phyloP scores from a whole-genome alignment of 30 jellyfish, hydroid and myxozoan species.

The Sanderia malayensis region DNA sequence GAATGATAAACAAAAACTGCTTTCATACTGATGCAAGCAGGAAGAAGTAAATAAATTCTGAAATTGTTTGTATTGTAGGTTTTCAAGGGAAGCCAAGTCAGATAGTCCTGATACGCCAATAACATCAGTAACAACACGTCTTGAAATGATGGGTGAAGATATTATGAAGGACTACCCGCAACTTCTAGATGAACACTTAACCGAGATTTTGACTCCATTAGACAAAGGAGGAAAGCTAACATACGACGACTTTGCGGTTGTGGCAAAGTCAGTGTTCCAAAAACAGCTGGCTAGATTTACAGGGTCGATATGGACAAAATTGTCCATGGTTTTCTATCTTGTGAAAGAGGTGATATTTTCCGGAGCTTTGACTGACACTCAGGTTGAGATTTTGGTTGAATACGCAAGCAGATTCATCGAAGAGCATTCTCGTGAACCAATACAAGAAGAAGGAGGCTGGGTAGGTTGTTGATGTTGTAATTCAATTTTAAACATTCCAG shows the following conservation, averaged over 20 bases:
- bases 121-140: slow-evolving; percentile 54
- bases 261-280: slow-evolving; percentile 75
- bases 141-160: slow-evolving; percentile 76
- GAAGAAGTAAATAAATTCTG: too few relatives aligned
- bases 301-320: slow-evolving; percentile 78
- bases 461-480: slow-evolving; percentile 46
- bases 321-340: slow-evolving; percentile 71
- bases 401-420: slow-evolving; percentile 77
- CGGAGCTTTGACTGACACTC: slow-evolving; percentile 75
- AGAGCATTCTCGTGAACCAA: slow-evolving; percentile 65
- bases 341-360: slow-evolving; percentile 77
- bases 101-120: slow-evolving; percentile 59
- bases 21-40: too few relatives aligned
- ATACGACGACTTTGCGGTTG: slow-evolving; percentile 72
- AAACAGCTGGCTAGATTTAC: slow-evolving; percentile 67
- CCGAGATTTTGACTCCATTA: slow-evolving; percentile 68
- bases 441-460: slow-evolving; percentile 80
- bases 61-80: slow-evolving; percentile 4
- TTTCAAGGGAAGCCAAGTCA: slow-evolving; percentile 3
- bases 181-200: slow-evolving; percentile 60
- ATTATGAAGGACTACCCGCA: slow-evolving; percentile 83
- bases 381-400: slow-evolving; percentile 84
- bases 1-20: too few relatives aligned
- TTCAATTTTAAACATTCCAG: too few relatives aligned
- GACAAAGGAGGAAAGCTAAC: slow-evolving; percentile 51